Percentiles rank a stretch among this genome's conserved stretches.
These are phyloP conservation scores for Anhinga anhinga DNA, from an alignment of 2,113 vertebrate species.

Conservation along the genomic window DNA sequence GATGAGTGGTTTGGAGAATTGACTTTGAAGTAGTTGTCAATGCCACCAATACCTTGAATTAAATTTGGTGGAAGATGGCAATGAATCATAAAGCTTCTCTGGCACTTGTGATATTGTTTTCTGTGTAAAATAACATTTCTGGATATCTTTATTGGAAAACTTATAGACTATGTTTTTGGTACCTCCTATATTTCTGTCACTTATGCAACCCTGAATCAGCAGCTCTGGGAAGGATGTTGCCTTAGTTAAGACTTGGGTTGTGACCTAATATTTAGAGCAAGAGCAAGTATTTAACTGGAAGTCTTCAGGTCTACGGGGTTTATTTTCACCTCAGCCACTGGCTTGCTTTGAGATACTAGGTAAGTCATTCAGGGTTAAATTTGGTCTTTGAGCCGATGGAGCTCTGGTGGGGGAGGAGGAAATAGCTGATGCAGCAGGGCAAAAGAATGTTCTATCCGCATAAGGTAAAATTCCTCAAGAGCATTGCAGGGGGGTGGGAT, in stretches of 20 bases:
- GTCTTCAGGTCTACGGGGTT: not conserved
- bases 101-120: not conserved
- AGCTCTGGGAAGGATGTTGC: not conserved
- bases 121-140: not conserved
- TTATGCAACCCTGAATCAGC: slow-evolving; percentile 28
- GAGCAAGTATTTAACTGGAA: not conserved
- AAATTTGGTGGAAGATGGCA: not conserved
- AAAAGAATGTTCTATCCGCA: not conserved
- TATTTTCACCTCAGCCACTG: not conserved
- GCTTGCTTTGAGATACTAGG: not conserved
- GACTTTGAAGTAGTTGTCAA: not conserved
- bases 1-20: not conserved
- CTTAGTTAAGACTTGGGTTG: not conserved
- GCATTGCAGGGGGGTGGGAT: not conserved
- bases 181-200: not conserved
- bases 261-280: not conserved
- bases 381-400: not conserved
- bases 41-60: not conserved
- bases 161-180: not conserved
- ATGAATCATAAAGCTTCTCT: not conserved
- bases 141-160: slow-evolving; percentile 12
- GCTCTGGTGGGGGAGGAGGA: not conserved
- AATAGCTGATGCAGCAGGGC: not conserved
- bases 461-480: not conserved
- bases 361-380: slow-evolving; percentile 21